Evolutionary conservation across 2,888 invertebrate species (phyloP), one percentile per base, ranked within the genome.

Genomic region (Drosophila dives): DNA sequence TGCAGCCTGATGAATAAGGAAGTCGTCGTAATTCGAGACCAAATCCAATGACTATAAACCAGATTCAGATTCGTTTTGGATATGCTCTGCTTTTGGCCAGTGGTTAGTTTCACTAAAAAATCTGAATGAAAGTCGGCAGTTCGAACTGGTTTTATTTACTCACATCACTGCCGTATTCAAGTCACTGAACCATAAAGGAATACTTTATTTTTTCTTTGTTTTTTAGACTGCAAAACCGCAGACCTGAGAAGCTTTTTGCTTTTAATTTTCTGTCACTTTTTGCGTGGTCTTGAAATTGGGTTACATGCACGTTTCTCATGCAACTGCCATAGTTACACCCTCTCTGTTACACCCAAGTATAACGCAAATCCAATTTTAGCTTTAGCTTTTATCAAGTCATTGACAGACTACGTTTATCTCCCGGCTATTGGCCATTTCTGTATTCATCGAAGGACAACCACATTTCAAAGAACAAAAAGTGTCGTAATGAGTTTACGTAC

Each of bases 111-210:
- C 72, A 71, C 80, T 80, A 64, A 72, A 82, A 78, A 68, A 76
- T 77, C 77, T 77, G 77, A 80, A 86, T 86, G 86, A 89, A 86
- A 89, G 85, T 86, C 77, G 60, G 61, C 73, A 66, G 56, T 65
- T 62, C 51, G 48, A 84, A 89, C 85, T 81, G 81, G 89, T 86
- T 86, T 86, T n/a, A 40, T 26, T 34, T 54, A 23, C 34, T 64
- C 51, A 40, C 60, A 50, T 59, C 42, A 55, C 33, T 64, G 45
- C 20, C 77, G 66, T 62, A 64, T 74, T 58, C 80, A 65, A 89
- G 81, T 89, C 81, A 86, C 59, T 86, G 89, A 89, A 89, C 87
- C 86, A 86, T 72, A 71, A 64, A 70, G 66, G 64, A 81, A 81
- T 56, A 86, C 84, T 84, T 71, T 81, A 29, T 50, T 29, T 11